Conservation (phyloP, 2,797 vertebrate species). For the Melanotaenia trifasciata region DNA sequence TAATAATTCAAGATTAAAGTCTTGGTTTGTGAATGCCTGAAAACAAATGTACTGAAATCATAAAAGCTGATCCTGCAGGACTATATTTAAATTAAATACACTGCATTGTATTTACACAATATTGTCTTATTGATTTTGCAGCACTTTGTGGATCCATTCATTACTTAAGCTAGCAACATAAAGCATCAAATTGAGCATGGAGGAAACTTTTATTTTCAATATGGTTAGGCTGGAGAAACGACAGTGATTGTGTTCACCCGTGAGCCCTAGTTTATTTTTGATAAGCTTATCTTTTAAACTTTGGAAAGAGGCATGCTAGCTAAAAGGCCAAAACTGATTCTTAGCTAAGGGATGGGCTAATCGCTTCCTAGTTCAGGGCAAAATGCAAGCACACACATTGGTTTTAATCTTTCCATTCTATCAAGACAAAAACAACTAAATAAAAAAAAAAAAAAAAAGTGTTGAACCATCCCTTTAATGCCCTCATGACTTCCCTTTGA, state of each 20-base stretch:
- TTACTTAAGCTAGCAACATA: no score
- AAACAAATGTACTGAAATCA: no score
- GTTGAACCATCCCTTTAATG: background rate
- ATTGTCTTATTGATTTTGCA: no score
- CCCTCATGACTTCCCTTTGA: background rate
- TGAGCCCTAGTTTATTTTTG: background rate
- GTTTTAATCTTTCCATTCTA: background rate
- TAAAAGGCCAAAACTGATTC: background rate
- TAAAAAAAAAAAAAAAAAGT: background rate
- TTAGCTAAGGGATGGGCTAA: background rate
- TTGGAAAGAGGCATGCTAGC: background rate
- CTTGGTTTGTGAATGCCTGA: no score
- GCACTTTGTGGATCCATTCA: no score
- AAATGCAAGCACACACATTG: background rate
- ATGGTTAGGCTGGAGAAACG: background rate
- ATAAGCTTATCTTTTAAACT: background rate
- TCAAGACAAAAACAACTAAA: background rate
- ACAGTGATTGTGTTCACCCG: background rate
- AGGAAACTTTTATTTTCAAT: background rate
- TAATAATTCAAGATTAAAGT: no score
- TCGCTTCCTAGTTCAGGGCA: no score
- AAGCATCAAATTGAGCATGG: background rate
- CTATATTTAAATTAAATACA: no score
- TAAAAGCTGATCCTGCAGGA: no score
- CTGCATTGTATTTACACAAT: no score